Conservation (phyloP, 2,113 vertebrate genomes). For the Pipa parva region DNA sequence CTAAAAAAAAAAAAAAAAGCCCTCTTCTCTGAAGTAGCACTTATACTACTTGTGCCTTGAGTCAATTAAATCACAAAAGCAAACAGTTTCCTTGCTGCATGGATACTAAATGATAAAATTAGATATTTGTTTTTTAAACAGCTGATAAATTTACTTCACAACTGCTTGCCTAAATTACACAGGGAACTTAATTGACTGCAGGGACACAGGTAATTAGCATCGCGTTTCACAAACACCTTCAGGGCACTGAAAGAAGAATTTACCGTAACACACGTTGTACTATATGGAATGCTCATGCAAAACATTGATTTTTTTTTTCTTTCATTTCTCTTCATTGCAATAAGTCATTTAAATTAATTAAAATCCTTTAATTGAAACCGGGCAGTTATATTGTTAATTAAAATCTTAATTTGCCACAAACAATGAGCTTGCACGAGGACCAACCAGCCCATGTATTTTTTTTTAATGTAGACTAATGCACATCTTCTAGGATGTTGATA, state of each 20-base stretch:
- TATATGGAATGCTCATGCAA: constrained; percentile 43
- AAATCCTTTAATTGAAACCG: constrained; percentile 44
- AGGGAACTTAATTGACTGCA: background rate
- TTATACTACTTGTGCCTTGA: constrained; percentile 10
- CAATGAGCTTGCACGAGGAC: constrained; percentile 3
- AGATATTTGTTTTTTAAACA: background rate
- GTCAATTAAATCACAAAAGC: constrained; percentile 26
- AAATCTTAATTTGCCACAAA: constrained; percentile 45
- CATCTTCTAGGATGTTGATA: constrained; percentile 23
- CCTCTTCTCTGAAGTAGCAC: constrained; percentile 4
- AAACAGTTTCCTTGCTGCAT: background rate
- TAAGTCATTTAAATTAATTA: constrained; percentile 46
- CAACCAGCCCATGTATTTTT: constrained; percentile 22
- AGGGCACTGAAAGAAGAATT: constrained; percentile 45
- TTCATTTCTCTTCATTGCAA: constrained; percentile 39
- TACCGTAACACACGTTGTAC: constrained; percentile 25
- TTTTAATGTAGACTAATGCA: background rate
- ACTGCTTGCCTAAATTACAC: background rate
- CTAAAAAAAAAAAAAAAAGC: constrained; percentile 10
- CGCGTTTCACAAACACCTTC: background rate
- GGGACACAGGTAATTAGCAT: background rate
- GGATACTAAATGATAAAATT: constrained; percentile 1
- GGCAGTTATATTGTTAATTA: constrained; percentile 49
- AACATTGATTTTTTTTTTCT: constrained; percentile 42
- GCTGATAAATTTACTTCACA: background rate